A percentile compares a stretch with the other conserved stretches of the same genome.
Evolutionary conservation across 2,888 invertebrate genomes (phyloP).

Genomic region (Polydrusus tereticollis): DNA sequence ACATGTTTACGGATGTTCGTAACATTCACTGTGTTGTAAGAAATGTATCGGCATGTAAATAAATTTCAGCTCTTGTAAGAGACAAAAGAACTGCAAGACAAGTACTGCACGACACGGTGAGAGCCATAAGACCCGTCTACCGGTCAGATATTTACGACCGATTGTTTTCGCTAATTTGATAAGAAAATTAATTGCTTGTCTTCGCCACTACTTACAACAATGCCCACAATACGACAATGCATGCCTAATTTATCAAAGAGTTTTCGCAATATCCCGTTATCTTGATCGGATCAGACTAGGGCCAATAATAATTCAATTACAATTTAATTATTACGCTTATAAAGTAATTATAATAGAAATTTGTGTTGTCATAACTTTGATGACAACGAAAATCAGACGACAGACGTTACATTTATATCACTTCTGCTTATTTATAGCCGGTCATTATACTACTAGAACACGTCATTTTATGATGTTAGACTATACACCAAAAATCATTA

Average conservation of each 20-base stretch:
- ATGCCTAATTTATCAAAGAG: constrained; percentile 50
- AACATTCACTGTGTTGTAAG: constrained; percentile 30
- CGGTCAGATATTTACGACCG: constrained; percentile 53
- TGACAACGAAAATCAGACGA: too few relatives aligned
- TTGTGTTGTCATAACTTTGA: too few relatives aligned
- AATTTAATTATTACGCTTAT: too few relatives aligned
- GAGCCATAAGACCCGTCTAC: constrained; percentile 40
- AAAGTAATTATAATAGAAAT: too few relatives aligned
- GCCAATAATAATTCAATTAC: too few relatives aligned
- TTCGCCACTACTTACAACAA: constrained; percentile 64
- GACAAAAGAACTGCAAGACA: constrained; percentile 43
- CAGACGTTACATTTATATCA: too few relatives aligned
- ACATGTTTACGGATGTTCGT: too few relatives aligned
- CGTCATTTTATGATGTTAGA: too few relatives aligned
- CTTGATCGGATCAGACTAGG: too few relatives aligned
- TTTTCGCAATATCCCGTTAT: constrained; percentile 30
- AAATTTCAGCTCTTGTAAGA: constrained; percentile 40
- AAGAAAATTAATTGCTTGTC: constrained; percentile 66
- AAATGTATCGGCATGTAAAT: constrained; percentile 34
- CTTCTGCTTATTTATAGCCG: too few relatives aligned
- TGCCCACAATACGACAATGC: constrained; percentile 52
- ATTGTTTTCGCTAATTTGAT: constrained; percentile 66
- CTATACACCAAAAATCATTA: too few relatives aligned
- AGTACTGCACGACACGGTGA: constrained; percentile 44
- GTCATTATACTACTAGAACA: too few relatives aligned